phyloP scores from a whole-genome alignment of 2,797 vertebrate species.

The Hoplostethus mediterraneus region DNA sequence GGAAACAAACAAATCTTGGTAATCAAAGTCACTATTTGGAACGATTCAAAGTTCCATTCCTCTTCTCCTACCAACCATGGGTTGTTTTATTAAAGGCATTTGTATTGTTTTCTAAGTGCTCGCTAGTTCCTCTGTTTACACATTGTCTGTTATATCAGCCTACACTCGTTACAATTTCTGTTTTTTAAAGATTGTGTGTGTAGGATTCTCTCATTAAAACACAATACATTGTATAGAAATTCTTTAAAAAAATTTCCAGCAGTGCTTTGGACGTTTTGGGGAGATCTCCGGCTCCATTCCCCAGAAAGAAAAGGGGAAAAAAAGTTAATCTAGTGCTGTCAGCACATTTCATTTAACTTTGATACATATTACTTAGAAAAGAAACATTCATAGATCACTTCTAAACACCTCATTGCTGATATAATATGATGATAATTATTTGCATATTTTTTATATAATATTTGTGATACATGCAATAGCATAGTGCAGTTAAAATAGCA shows the following conservation, averaged over 20 bases:
- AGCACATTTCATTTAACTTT: not conserved
- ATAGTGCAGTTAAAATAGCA: not conserved
- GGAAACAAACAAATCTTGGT: conserved; percentile 80
- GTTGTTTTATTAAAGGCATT: conserved; percentile 57
- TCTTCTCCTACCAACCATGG: conserved; percentile 55
- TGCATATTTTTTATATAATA: not conserved
- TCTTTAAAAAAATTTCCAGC: conserved; percentile 13
- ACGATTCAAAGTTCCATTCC: conserved; percentile 65
- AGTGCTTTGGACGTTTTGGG: conserved; percentile 1
- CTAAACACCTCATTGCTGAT: not conserved
- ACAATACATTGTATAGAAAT: conserved; percentile 15
- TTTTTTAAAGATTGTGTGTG: conserved; percentile 9
- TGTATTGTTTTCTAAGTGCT: conserved; percentile 59
- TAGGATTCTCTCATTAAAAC: conserved; percentile 10
- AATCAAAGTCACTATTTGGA: conserved; percentile 81
- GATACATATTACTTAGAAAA: not conserved
- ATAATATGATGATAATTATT: not conserved
- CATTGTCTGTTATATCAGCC: conserved; percentile 31
- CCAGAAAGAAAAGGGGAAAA: too few relatives aligned
- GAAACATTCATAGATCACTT: not conserved
- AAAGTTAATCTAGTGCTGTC: not conserved
- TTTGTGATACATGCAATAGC: not conserved
- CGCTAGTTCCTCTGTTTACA: conserved; percentile 59
- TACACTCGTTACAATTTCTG: conserved; percentile 1
- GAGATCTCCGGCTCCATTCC: not conserved